Conservation (phyloP, 1,140 invertebrate species). For the Formica selysi region DNA sequence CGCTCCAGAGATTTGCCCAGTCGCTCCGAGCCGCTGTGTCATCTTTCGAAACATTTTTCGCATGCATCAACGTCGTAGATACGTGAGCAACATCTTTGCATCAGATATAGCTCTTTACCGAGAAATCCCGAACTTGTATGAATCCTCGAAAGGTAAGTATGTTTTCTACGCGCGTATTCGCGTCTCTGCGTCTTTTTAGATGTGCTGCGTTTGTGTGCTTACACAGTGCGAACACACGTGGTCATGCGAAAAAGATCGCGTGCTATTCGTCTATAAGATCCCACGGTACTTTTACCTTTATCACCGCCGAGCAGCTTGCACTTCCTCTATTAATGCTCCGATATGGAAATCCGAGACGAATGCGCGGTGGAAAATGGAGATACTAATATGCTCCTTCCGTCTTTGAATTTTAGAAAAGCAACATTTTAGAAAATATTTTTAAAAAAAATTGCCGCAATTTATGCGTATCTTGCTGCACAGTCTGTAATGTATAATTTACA, state of each 20-base stretch:
- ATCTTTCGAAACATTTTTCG: slow-evolving; percentile 59
- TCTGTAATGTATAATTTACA: neutral
- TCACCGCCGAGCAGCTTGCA: slow-evolving; percentile 72
- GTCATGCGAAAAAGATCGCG: slow-evolving; percentile 68
- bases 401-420: neutral
- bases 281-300: slow-evolving; percentile 74
- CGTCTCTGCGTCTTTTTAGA: neutral
- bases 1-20: slow-evolving; percentile 14
- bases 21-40: slow-evolving; percentile 23
- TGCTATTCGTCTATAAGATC: slow-evolving; percentile 69
- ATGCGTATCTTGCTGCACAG: neutral
- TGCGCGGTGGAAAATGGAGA: slow-evolving; percentile 54
- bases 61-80: slow-evolving; percentile 48
- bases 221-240: slow-evolving; percentile 45
- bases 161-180: slow-evolving; percentile 25
- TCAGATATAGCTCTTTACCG: slow-evolving; percentile 7
- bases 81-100: slow-evolving; percentile 57
- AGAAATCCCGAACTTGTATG: slow-evolving; percentile 30
- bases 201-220: slow-evolving; percentile 40
- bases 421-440: neutral
- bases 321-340: slow-evolving; percentile 71
- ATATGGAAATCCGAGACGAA: slow-evolving; percentile 70
- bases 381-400: slow-evolving; percentile 8
- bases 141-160: slow-evolving; percentile 42
- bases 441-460: neutral